Conservation (phyloP, 2,113 vertebrate genomes). For the Spea multiplicata region DNA sequence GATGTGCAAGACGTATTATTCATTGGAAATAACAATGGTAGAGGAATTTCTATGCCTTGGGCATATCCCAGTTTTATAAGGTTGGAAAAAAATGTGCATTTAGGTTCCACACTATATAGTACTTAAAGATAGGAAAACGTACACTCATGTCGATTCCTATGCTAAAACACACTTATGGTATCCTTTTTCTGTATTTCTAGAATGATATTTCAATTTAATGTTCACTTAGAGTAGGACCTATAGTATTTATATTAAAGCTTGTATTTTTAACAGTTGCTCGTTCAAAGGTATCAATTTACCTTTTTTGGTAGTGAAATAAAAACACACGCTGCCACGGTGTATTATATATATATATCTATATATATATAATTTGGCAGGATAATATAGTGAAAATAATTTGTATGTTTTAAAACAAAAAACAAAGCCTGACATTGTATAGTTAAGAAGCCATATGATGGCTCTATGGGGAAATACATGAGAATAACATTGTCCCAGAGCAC, state of each 20-base stretch:
- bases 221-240: constrained; percentile 99
- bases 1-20: constrained; percentile 91
- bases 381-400: constrained; percentile 99
- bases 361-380: constrained; percentile 99
- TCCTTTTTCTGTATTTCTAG: constrained; percentile 99
- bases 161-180: constrained; percentile 99
- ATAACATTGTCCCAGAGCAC: constrained; percentile 86
- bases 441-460: constrained; percentile 92
- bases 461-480: constrained; percentile 71
- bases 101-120: constrained; percentile 99
- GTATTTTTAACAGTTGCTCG: constrained; percentile 99
- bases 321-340: constrained; percentile 94
- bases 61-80: constrained; percentile 95
- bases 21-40: constrained; percentile 82
- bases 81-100: constrained; percentile 96
- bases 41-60: constrained; percentile 90
- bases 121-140: constrained; percentile 99
- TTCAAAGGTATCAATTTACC: constrained; percentile 98
- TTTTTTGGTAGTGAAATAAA: constrained; percentile 98
- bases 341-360: constrained; percentile 89
- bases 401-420: constrained; percentile 95
- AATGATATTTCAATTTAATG: constrained; percentile 99
- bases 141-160: constrained; percentile 99
- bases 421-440: constrained; percentile 84
- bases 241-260: constrained; percentile 99